Conservation (phyloP, 2,113 vertebrate genomes). For the Sclerurus mexicanus region DNA sequence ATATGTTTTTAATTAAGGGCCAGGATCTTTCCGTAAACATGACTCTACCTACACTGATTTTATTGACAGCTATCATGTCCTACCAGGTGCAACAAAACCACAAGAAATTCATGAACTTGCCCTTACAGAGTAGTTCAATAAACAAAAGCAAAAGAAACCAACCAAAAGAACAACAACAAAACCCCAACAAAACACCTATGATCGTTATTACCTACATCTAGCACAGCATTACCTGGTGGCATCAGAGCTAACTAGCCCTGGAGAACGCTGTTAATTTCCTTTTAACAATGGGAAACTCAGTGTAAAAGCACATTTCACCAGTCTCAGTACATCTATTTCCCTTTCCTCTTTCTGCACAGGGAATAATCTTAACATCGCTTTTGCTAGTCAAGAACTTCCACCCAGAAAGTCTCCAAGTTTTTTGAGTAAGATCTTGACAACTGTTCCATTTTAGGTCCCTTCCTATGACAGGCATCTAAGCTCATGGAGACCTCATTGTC, state of each 20-base stretch:
- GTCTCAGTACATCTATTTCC: not conserved
- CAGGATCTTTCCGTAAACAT: not conserved
- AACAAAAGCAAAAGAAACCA: not conserved
- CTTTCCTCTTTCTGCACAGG: not conserved
- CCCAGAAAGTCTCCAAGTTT: not conserved
- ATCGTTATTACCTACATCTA: not conserved
- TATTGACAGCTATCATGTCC: not conserved
- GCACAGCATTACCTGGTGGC: not conserved
- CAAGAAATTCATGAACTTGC: not conserved
- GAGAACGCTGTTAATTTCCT: not conserved
- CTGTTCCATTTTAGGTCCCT: not conserved
- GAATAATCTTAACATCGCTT: not conserved
- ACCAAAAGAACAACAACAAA: not conserved
- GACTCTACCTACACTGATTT: not conserved
- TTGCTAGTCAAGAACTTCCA: not conserved
- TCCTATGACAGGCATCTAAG: not conserved
- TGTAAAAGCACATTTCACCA: not conserved
- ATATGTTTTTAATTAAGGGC: not conserved
- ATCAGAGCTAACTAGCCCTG: not conserved
- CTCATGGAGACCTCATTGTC: rapidly evolving
- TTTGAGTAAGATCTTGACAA: not conserved
- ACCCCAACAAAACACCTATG: not conserved
- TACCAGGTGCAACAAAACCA: not conserved
- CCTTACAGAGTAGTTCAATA: not conserved
- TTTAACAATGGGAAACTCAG: not conserved